Base-by-base conservation (phyloP, 2,113 vertebrate genomes). In the Mugil cephalus region DNA sequence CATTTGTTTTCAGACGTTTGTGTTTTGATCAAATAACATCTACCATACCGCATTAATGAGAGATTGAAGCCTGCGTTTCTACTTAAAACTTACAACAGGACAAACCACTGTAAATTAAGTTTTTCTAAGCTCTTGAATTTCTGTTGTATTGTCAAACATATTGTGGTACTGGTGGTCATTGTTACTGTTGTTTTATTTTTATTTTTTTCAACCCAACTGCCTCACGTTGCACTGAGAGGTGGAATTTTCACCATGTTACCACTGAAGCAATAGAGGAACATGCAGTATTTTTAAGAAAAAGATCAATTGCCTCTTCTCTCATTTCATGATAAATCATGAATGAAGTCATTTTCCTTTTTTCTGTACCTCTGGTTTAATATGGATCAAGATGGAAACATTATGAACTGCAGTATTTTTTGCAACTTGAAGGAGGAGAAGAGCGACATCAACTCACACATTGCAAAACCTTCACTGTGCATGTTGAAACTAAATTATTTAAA, bases 81-180 rank as follows among this genome's bases (percentile, higher is more conserved):
- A 36, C 55, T 30, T 53, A 67, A 36, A 60, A 55, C 59, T 35
- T 30, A 30, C 5, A 30, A 30, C 24, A 39, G 51, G 73, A 14
- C 14, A 73, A 70, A 80, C 51, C 63, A 83, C 74, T 79, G 55
- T 80, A 62, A 54, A 73, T 77, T 58, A n/a, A 64, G 9, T 7
- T 11, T 61, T 50, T 50, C 15, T 35, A 34, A 46, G 24, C 24
- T 30, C 24, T 30, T 30, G 24, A 30, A 30, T 30, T 30, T 5
- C 2, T 30, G 24, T 30, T 30, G 24, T 30, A 46, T 43, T 60
- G 17, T 60, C 21, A 48, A 10, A 48, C 45, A 65, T 24, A 19
- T 4, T 40, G 7, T 66, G 8, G 56, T 34, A 17, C 3, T 53
- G 59, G 47, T 79, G 61, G 40, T 74, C 14, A 53, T 67, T 67